Evolutionary conservation across 2,113 vertebrate species (phyloP).

Genomic region (Anguilla rostrata): DNA sequence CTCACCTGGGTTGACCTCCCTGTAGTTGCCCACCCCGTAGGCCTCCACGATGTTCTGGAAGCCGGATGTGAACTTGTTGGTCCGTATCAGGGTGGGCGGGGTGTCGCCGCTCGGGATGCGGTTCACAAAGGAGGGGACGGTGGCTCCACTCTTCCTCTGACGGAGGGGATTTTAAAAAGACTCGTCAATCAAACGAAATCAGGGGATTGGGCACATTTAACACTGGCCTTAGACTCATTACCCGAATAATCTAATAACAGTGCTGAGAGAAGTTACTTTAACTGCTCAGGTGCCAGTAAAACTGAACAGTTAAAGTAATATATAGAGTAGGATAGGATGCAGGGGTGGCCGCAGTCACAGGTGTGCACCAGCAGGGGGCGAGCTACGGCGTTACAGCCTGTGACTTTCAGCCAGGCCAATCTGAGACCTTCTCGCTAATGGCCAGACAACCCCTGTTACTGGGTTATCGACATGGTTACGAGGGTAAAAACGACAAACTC

Average conservation of each 20-base stretch:
- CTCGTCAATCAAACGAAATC: background rate
- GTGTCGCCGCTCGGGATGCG: conserved; percentile 87
- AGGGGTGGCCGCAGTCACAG: background rate
- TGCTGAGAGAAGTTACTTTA: background rate
- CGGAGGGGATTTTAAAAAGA: conserved; percentile 36
- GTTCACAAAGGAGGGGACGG: conserved; percentile 92
- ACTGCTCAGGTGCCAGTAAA: too few species aligned
- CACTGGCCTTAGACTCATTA: background rate
- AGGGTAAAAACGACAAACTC: background rate
- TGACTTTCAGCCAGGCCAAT: background rate
- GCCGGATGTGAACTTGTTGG: conserved; percentile 95
- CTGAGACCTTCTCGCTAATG: background rate
- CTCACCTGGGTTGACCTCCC: conserved; percentile 94
- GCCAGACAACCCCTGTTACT: background rate
- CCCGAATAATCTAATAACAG: background rate
- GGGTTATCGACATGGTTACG: background rate
- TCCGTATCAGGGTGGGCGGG: conserved; percentile 89
- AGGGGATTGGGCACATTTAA: too few species aligned
- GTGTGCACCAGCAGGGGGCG: background rate
- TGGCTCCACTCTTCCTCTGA: conserved; percentile 86
- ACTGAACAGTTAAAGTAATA: too few species aligned
- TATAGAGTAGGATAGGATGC: too few species aligned
- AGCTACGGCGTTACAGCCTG: background rate
- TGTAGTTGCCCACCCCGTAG: conserved; percentile 90
- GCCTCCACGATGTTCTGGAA: conserved; percentile 97